Conservation (phyloP, 2,113 vertebrate genomes). For the Pseudorhombus dupliciocellatus region DNA sequence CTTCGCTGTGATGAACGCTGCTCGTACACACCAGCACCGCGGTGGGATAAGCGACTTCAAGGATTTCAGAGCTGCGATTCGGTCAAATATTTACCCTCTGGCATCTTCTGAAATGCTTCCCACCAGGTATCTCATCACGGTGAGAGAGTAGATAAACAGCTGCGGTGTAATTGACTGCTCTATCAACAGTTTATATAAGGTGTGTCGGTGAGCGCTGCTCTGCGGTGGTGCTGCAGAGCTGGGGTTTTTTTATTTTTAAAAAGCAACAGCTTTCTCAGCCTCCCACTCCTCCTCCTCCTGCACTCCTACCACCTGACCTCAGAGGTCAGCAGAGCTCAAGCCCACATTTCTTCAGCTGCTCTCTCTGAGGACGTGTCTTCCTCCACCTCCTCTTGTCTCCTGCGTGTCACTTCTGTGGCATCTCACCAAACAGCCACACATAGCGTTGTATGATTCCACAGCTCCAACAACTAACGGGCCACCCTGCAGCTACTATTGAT, state of each 20-base stretch:
- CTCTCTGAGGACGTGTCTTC: constrained; percentile 16
- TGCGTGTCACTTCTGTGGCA: constrained; percentile 8
- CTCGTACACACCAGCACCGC: background rate
- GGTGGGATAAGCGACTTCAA: background rate
- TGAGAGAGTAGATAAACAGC: constrained; percentile 33
- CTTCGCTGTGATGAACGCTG: background rate
- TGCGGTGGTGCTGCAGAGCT: constrained; percentile 29
- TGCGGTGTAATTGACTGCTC: constrained; percentile 31
- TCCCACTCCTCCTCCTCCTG: constrained; percentile 68
- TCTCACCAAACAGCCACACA: constrained; percentile 33
- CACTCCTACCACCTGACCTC: constrained; percentile 57
- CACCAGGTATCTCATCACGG: background rate
- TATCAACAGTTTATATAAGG: constrained; percentile 64
- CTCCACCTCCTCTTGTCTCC: constrained; percentile 43
- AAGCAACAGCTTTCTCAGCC: constrained; percentile 52
- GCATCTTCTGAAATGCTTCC: background rate
- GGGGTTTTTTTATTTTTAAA: too few relatives aligned
- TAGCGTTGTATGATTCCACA: background rate
- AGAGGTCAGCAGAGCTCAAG: constrained; percentile 35
- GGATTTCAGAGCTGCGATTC: background rate
- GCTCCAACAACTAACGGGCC: background rate
- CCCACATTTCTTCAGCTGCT: constrained; percentile 51
- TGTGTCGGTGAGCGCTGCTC: constrained; percentile 58
- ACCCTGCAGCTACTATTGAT: background rate
- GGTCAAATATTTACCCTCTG: constrained; percentile 11